Percentiles rank a stretch among this genome's conserved stretches.
phyloP scores from a whole-genome alignment of 2,888 invertebrate species.

The Aphidius colemani region DNA sequence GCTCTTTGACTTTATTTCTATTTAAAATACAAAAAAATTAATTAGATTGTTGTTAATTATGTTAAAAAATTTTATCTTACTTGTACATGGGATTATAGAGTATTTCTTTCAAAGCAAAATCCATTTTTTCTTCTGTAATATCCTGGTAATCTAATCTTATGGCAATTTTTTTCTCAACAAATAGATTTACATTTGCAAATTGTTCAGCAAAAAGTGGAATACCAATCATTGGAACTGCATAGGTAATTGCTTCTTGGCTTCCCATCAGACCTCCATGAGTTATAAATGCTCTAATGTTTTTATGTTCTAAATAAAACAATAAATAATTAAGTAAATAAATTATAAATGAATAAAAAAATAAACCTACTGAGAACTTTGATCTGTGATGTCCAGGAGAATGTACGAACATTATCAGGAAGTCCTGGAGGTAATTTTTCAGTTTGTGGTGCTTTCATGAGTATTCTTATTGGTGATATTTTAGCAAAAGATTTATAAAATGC shows the following conservation, averaged over 20 bases:
- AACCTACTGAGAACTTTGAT: slow-evolving; percentile 48
- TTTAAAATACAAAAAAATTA: too few species aligned
- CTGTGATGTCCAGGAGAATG: slow-evolving; percentile 48
- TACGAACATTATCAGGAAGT: slow-evolving; percentile 46
- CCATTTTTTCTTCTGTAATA: slow-evolving; percentile 44
- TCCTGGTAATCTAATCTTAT: slow-evolving; percentile 37
- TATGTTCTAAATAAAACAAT: slow-evolving; percentile 45
- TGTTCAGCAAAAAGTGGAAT: slow-evolving; percentile 54
- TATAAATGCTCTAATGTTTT: slow-evolving; percentile 49
- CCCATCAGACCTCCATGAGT: slow-evolving; percentile 55
- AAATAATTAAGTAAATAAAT: not conserved
- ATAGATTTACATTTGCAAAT: slow-evolving; percentile 44
- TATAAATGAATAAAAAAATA: not conserved
- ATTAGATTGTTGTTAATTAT: not conserved
- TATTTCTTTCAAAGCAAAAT: slow-evolving; percentile 42
- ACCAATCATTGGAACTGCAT: slow-evolving; percentile 52
- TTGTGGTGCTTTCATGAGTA: slow-evolving; percentile 48
- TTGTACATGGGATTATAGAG: slow-evolving; percentile 45
- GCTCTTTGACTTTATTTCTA: slow-evolving; percentile 28
- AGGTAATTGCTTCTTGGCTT: slow-evolving; percentile 51
- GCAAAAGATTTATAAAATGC: slow-evolving; percentile 45
- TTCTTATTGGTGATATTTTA: slow-evolving; percentile 47
- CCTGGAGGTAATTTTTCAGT: slow-evolving; percentile 41
- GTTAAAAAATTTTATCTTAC: slow-evolving; percentile 33
- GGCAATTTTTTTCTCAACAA: slow-evolving; percentile 43